Conservation (phyloP, 2,888 invertebrate species). For the Andricus curvator region DNA sequence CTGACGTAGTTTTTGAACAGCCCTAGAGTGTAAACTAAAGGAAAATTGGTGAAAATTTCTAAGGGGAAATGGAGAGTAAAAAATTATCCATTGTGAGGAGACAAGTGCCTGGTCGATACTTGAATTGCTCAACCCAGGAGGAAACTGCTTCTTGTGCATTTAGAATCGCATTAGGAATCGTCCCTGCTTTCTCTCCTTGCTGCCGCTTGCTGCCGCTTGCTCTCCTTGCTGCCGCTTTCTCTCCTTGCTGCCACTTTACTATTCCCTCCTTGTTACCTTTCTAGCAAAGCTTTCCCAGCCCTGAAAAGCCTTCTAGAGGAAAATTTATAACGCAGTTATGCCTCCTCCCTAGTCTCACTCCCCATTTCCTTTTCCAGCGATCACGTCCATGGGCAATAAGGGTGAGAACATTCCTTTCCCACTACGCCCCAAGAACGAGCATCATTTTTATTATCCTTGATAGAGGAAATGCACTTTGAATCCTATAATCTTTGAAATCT, state of each 20-base stretch:
- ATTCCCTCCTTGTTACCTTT: not conserved
- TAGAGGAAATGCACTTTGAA: constrained; percentile 71
- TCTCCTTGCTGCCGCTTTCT: not conserved
- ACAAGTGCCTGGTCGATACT: constrained; percentile 4
- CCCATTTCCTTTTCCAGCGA: constrained; percentile 42
- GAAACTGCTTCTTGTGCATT: constrained; percentile 59
- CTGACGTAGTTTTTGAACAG: too few relatives aligned
- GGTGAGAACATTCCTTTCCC: constrained; percentile 29
- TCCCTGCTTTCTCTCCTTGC: not conserved
- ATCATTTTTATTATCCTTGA: constrained; percentile 56
- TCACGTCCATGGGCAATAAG: constrained; percentile 45
- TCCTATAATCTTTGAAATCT: constrained; percentile 50
- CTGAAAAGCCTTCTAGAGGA: constrained; percentile 45
- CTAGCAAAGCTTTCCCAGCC: constrained; percentile 45
- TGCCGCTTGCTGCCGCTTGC: not conserved
- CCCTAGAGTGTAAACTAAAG: not conserved
- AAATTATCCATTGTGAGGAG: not conserved
- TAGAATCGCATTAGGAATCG: constrained; percentile 62
- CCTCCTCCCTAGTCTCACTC: constrained; percentile 44
- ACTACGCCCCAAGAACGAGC: constrained; percentile 49
- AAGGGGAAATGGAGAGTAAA: not conserved
- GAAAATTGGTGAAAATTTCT: not conserved
- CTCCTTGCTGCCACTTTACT: not conserved
- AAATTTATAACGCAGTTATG: constrained; percentile 64
- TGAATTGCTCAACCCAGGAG: not conserved